Evolutionary conservation across 2,888 invertebrate species (phyloP).

Genomic region (Drosophila maculinotata): DNA sequence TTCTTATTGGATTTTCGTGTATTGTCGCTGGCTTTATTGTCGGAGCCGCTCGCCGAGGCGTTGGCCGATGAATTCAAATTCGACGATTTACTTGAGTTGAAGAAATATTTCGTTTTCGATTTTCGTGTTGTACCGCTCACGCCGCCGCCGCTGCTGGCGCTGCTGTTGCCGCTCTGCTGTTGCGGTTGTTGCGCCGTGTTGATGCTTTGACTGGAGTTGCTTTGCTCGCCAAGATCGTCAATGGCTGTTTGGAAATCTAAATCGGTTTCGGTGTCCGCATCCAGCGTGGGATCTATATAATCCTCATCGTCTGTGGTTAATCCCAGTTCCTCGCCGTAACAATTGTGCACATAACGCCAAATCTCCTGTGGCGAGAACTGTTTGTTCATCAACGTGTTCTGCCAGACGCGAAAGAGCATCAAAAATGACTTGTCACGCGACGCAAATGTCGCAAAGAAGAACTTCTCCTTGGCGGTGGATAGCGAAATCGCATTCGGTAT

Average conservation of each 20-base stretch:
- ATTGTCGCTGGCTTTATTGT: constrained; percentile 75
- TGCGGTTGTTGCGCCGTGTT: constrained; percentile 46
- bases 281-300: constrained; percentile 88
- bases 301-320: constrained; percentile 97
- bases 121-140: constrained; percentile 60
- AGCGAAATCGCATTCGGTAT: constrained; percentile 98
- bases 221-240: constrained; percentile 72
- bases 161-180: constrained; percentile 72
- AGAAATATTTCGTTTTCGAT: constrained; percentile 75
- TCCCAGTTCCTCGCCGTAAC: constrained; percentile 97
- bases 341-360: constrained; percentile 96
- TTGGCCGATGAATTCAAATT: constrained; percentile 71
- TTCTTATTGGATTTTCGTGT: constrained; percentile 70
- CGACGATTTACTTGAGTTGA: constrained; percentile 72
- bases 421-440: constrained; percentile 97
- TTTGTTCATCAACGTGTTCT: constrained; percentile 96
- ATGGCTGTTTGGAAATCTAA: constrained; percentile 73
- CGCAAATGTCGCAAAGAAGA: constrained; percentile 97
- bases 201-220: constrained; percentile 48
- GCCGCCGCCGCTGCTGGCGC: constrained; percentile 74
- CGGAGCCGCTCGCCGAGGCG: constrained; percentile 80
- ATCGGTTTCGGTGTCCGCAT: constrained; percentile 67
- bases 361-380: constrained; percentile 92
- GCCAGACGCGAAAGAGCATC: constrained; percentile 98
- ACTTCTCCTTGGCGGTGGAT: constrained; percentile 92